Evolutionary conservation across 2,113 vertebrate species (phyloP), one percentile per base, ranked within the genome.

Genomic region (Stomatorhinus ivindoensis): DNA sequence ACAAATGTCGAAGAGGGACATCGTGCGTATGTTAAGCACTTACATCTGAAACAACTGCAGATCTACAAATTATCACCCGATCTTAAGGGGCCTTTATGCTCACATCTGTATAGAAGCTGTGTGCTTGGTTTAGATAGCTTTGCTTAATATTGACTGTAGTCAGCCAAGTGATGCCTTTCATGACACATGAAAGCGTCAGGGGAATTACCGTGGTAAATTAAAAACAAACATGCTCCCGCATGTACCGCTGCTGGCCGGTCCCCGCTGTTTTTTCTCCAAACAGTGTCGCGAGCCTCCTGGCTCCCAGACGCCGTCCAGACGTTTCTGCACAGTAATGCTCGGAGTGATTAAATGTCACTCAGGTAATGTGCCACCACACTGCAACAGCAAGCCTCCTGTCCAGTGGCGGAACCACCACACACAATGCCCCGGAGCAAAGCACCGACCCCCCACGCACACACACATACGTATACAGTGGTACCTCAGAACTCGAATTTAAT

Each of bases 21-120:
- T 84, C 35, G 19, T 87, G 92, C 87, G 15, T 91, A 27, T 87
- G 27, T 88, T 88, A 94, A 95, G 86, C 86, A 88, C 61, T 92
- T 92, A 90, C 87, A 91, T 90, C 90, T 94, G 92, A 94, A 94
- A 93, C 92, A 91, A 92, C 89, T 92, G 27, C 90, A 90, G 76
- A 92, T 91, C 90, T 90, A 83, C 86, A 93, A 93, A 91, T 93
- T 48, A 94, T 92, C 93, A 87, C 85, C 88, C 90, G 21, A 80
- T 92, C 92, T 89, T 90, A 89, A 91, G 86, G 91, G 86, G 83
- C 92, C 93, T 92, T 91, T 50, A 65, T 90, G 92, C 91, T 94
- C 95, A 94, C 94, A 96, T 95, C 93, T 96, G 95, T 92, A 92
- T 93, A 93, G 92, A 94, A 95, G 94, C 94, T 94, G 95, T 91